A percentile compares a stretch with the other conserved stretches of the same genome.
Evolutionary conservation across 1,140 invertebrate species (phyloP).

Genomic region (Adoxophyes honmai): DNA sequence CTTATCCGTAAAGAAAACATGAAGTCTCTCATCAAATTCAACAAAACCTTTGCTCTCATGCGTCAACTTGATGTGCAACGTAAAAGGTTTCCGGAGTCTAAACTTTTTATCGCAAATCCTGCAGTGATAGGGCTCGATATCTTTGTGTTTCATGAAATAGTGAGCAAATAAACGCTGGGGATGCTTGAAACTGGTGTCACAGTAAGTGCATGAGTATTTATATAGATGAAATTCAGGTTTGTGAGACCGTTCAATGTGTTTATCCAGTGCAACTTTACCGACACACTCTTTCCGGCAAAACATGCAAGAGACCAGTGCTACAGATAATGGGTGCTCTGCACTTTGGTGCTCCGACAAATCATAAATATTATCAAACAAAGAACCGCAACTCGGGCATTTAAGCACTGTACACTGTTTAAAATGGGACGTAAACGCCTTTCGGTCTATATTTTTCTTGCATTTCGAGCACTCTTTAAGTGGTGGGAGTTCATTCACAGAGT

Average conservation of each 20-base stretch:
- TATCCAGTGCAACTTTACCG: constrained; percentile 33
- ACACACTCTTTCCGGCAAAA: constrained; percentile 49
- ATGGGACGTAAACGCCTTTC: constrained; percentile 20
- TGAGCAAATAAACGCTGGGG: constrained; percentile 56
- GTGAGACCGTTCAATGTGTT: constrained; percentile 52
- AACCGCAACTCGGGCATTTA: constrained; percentile 38
- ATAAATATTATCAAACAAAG: constrained; percentile 27
- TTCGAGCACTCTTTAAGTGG: constrained; percentile 25
- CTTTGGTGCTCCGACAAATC: constrained; percentile 40
- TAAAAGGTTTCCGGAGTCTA: constrained; percentile 51
- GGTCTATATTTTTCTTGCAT: constrained; percentile 31
- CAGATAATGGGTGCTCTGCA: constrained; percentile 22
- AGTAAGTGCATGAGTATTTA: constrained; percentile 56
- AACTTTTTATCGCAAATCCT: constrained; percentile 55
- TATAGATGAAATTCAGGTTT: constrained; percentile 37
- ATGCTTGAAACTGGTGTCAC: constrained; percentile 48
- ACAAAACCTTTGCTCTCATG: constrained; percentile 57
- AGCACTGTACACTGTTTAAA: constrained; percentile 32
- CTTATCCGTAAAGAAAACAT: constrained; percentile 54
- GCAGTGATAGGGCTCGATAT: constrained; percentile 53
- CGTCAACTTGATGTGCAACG: constrained; percentile 53
- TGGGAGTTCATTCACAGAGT: too few species aligned
- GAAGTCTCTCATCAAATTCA: constrained; percentile 58
- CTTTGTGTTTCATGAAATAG: constrained; percentile 48
- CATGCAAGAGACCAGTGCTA: constrained; percentile 36